Evolutionary conservation across 2,888 invertebrate genomes (phyloP), one percentile per base, ranked within the genome.

Genomic region (Xylophagus ater): DNA sequence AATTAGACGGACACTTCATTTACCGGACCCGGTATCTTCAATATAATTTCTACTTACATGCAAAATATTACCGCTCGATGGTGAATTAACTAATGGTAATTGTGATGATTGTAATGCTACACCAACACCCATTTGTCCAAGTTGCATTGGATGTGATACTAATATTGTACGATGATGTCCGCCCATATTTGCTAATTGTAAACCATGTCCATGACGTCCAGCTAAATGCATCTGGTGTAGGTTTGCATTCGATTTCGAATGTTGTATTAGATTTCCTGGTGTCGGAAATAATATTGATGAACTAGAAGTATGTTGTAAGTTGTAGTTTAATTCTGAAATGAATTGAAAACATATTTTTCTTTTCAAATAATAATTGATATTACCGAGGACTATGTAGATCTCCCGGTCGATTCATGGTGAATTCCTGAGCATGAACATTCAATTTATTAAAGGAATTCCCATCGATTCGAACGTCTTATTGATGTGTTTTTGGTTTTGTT

Each of bases 371-470:
- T 18, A 21, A 21, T 30, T 20, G 10, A 21, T 17, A 8, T 25
- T 61, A 61, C 60, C 59, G 57, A 55, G 54, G 50, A 48, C 47
- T 54, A 47, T 49, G 49, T 44, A 52, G 46, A 50, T 57, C 55
- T 49, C 52, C 52, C 51, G 57, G 50, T 49, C 53, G 48, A 49
- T 49, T 76, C 81, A 85, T 84, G 55, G 81, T 82, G 69, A 89
- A 88, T 71, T 88, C 88, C 70, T 86, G 86, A 44, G 88, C 88
- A 68, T 87, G 82, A 49, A 85, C 86, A 65, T 88, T 88, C 53
- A 88, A 71, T 66, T 79, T 79, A 60, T 78, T 78, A 53, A 54
- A 45, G 47, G 53, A 48, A 59, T 68, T 67, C 59, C 68, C 70
- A 69, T 73, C 74, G 65, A 72, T 67, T 65, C 74, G 72, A 55